Evolutionary conservation across 2,888 invertebrate species (phyloP), one percentile per base, ranked within the genome.

Genomic region (Cataglyphis altisquamis): DNA sequence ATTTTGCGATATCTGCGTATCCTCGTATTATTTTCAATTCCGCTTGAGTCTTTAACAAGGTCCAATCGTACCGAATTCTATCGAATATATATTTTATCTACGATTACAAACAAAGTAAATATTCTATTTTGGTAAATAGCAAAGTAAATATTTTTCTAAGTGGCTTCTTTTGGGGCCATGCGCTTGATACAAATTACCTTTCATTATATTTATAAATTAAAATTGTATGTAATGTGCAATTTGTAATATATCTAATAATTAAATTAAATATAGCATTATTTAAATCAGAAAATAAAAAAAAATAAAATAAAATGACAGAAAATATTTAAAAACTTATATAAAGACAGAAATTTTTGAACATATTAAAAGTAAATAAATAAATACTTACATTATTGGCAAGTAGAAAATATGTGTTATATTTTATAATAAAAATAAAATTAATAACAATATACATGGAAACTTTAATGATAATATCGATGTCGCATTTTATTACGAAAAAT

Each of bases 1-100:
- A 74, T 52, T 32, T 45, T 36, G 45, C 74, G 9, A 18, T 18
- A 15, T 2, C 3, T 45, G 64, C 67, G 4, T 84, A 67, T 55
- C 41, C n/a, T 75, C 32, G 52, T 63, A 84, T 73, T n/a, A 84
- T 57, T 41, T 82, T 10, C 9, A 62, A 55, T 72, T 84, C 82
- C 2, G 21, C 39, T 0, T 68, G 62, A 68, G 18, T 18, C 12
- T 52, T 70, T 70, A 84, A 48, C 1, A 74, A 62, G 4, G 48
- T 57, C 84, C 84, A 84, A 41, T 84, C 74, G 5, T 55, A 25
- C 41, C 9, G 67, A 32, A 84, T 9, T 39, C 41, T 68, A 0
- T 74, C 32, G 2, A 82, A 48, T 15, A 84, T 39, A 25, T 55
- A 52, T 36, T 68, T 68, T 8, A 84, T 62, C 84, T 84, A 36